Evolutionary conservation across 1,140 invertebrate genomes (phyloP).

Genomic region (Eupristina koningsbergeri): DNA sequence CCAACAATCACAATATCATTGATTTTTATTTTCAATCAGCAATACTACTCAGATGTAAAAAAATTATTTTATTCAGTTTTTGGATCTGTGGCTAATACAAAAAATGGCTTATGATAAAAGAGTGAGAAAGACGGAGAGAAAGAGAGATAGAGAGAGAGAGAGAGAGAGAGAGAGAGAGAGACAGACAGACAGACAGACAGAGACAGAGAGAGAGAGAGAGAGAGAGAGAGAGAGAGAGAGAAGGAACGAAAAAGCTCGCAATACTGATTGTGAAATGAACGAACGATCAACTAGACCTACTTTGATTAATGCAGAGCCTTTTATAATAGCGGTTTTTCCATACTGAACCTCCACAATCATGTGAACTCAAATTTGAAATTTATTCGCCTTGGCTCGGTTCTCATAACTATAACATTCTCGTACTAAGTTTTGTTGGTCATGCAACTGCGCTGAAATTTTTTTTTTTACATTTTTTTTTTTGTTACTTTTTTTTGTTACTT

Average conservation of each 20-base stretch:
- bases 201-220: too few species aligned
- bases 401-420: not conserved
- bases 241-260: slow-evolving; percentile 22
- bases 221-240: not conserved
- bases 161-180: not conserved
- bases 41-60: not conserved
- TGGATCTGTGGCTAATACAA: too few species aligned
- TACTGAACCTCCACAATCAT: not conserved
- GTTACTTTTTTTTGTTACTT: not conserved
- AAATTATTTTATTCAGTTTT: not conserved
- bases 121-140: not conserved
- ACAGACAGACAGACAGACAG: too few species aligned
- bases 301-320: slow-evolving; percentile 34
- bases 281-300: slow-evolving; percentile 39
- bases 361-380: slow-evolving; percentile 10
- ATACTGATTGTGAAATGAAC: not conserved
- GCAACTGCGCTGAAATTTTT: not conserved
- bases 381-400: not conserved
- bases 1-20: too few species aligned
- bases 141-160: too few species aligned
- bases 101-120: too few species aligned
- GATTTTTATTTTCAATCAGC: not conserved
- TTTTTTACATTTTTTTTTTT: not conserved
- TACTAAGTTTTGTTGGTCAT: not conserved
- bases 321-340: slow-evolving; percentile 64